Base-by-base conservation (phyloP, 2,888 invertebrate species). In the Boloria euphrosyne region DNA sequence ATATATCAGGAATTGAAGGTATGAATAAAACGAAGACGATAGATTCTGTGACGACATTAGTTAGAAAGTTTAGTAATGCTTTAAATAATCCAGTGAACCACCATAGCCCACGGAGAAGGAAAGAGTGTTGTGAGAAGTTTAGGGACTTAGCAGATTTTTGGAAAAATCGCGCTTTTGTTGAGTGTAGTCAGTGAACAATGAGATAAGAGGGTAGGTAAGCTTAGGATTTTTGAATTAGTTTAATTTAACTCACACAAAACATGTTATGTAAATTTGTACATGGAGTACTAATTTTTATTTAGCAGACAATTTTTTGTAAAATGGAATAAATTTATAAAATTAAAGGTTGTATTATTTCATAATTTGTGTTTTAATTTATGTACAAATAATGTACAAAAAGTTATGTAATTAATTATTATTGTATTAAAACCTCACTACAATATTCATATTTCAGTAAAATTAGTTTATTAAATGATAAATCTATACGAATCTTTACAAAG, bases 121-220 rank as follows among this genome's bases (percentile, higher is more conserved):
- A 82, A 10, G 74, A 84, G 73, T 84, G 89, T 54, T 83, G 82
- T 74, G 84, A 82, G 4, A 83, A 80, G 62, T 91, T 90, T 57
- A 85, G 76, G 58, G 89, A 90, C 17, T 75, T 91, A 38, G 83
- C 89, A 0, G 87, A 90, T 7, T 90, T 89, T 72, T 90, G 90
- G 90, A 84, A 78, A 50, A 81, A 73, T 43, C 76, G 76, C 2
- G 80, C 83, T 0, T 76, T 76, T 70, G 78, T 76, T 70, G 78
- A 77, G 52, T 66, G 59, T 60, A 52, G 59, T 62, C 61, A 66
- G 3, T 47, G 46, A 64, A n/a, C 57, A 4, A 31, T 47, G n/a
- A 13, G n/a, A n/a, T n/a, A n/a, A n/a, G 57, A 67, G 58, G 69
- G 71, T 70, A 71, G 50, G 62, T 66, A 47, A 58, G 22, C 64